These are phyloP conservation scores for Meandrusa payeni DNA, from an alignment of 2,888 invertebrate species.

Conservation along the genomic window DNA sequence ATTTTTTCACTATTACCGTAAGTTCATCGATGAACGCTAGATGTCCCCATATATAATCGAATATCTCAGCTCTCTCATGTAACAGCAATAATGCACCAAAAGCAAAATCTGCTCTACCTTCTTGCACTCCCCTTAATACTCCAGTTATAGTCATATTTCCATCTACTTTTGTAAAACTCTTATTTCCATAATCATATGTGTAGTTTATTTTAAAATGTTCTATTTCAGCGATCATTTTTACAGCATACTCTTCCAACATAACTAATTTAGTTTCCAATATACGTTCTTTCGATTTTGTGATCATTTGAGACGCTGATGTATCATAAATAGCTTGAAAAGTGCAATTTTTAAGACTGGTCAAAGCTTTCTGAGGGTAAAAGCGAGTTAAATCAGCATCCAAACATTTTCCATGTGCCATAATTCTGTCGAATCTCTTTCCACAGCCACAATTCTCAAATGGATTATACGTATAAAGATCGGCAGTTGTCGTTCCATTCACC, in stretches of 20 bases:
- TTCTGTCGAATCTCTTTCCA: neutral
- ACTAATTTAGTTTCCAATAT: too few relatives aligned
- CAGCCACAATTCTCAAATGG: neutral
- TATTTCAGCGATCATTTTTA: constrained; percentile 40
- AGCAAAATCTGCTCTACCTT: constrained; percentile 32
- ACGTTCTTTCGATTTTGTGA: neutral
- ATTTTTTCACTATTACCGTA: constrained; percentile 40
- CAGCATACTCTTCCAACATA: constrained; percentile 35
- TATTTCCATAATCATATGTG: constrained; percentile 29
- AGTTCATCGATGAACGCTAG: constrained; percentile 42
- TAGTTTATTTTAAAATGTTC: constrained; percentile 45
- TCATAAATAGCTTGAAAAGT: neutral
- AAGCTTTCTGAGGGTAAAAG: neutral
- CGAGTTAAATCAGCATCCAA: neutral
- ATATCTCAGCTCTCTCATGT: constrained; percentile 33
- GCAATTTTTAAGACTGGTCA: neutral
- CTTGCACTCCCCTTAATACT: constrained; percentile 33
- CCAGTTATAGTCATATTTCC: constrained; percentile 37
- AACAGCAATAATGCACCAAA: constrained; percentile 36
- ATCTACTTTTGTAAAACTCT: constrained; percentile 30
- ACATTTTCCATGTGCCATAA: neutral
- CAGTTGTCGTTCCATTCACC: neutral
- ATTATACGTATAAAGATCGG: neutral
- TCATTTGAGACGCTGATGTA: neutral
- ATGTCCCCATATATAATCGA: constrained; percentile 41